A percentile compares a stretch with the other conserved stretches of the same genome.
Evolutionary conservation across 1,140 invertebrate species (phyloP).

Genomic region (Colletes gigas): DNA sequence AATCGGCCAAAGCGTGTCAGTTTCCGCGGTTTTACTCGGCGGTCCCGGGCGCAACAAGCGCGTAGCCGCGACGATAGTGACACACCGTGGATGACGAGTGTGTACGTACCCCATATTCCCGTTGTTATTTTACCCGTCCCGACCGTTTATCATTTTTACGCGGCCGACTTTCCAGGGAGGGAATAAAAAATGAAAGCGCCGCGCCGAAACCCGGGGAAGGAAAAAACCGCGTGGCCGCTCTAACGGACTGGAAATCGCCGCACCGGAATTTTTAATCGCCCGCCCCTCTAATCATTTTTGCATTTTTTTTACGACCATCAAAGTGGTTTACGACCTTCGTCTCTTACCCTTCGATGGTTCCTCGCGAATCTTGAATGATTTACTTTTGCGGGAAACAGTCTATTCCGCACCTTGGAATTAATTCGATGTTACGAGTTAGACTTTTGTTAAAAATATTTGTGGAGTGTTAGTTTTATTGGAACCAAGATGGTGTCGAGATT

Average conservation of each 20-base stretch:
- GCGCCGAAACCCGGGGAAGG: not conserved
- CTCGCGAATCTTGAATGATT: too few relatives aligned
- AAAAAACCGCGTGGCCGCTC: not conserved
- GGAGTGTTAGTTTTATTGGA: too few relatives aligned
- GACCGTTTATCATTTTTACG: constrained; percentile 63
- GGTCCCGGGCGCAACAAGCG: not conserved
- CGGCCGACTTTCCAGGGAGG: not conserved
- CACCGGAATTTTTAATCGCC: constrained; percentile 13
- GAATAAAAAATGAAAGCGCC: not conserved
- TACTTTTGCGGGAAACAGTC: too few relatives aligned
- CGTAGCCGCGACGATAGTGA: not conserved
- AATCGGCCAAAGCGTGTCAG: constrained; percentile 11
- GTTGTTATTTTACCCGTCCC: constrained; percentile 62
- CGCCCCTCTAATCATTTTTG: not conserved
- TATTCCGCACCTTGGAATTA: too few relatives aligned
- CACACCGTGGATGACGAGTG: not conserved
- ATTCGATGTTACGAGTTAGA: too few relatives aligned
- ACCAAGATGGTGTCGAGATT: too few relatives aligned
- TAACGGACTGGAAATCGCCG: constrained; percentile 19
- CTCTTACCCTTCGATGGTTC: too few relatives aligned
- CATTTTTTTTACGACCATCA: not conserved
- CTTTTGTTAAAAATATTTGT: too few relatives aligned
- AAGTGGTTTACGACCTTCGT: too few relatives aligned
- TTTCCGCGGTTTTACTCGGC: constrained; percentile 30
- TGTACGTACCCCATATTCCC: constrained; percentile 50